Evolutionary conservation across 2,888 invertebrate species (phyloP).

Genomic region (Thecophora atra): DNA sequence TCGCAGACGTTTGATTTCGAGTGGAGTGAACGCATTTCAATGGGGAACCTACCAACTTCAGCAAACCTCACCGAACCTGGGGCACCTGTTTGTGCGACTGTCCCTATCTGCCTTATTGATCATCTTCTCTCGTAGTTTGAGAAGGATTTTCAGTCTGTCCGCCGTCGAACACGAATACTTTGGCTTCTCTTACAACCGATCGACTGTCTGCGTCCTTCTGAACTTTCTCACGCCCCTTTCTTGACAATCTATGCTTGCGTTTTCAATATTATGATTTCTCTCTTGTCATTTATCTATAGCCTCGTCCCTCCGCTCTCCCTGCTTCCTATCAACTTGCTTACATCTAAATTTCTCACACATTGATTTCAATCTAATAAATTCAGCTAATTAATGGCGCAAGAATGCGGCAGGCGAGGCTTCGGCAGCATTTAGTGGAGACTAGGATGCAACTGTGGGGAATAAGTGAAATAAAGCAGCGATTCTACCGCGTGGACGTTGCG

Average conservation of each 20-base stretch:
- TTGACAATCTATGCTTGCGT: too few relatives aligned
- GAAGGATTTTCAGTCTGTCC: too few relatives aligned
- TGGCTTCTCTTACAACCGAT: neutral
- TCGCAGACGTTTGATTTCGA: too few relatives aligned
- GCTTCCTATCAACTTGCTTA: conserved; percentile 6
- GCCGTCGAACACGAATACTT: too few relatives aligned
- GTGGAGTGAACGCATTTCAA: too few relatives aligned
- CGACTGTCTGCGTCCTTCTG: neutral
- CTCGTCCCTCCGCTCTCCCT: neutral
- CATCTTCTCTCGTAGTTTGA: too few relatives aligned
- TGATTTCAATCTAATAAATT: conserved; percentile 65
- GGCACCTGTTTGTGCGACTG: too few relatives aligned
- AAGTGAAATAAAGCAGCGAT: conserved; percentile 29
- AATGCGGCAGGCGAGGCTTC: conserved; percentile 42
- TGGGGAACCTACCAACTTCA: too few relatives aligned
- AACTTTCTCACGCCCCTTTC: neutral
- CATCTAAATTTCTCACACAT: conserved; percentile 40
- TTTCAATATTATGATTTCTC: too few relatives aligned
- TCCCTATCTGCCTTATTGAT: too few relatives aligned
- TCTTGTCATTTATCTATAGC: too few relatives aligned
- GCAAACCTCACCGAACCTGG: too few relatives aligned
- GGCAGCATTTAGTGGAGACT: conserved; percentile 12
- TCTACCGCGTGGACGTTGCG: conserved; percentile 17
- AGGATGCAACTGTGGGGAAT: neutral
- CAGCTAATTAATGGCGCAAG: conserved; percentile 64